Conservation (phyloP, 1,140 invertebrate species). For the Lepidurus couesii region DNA sequence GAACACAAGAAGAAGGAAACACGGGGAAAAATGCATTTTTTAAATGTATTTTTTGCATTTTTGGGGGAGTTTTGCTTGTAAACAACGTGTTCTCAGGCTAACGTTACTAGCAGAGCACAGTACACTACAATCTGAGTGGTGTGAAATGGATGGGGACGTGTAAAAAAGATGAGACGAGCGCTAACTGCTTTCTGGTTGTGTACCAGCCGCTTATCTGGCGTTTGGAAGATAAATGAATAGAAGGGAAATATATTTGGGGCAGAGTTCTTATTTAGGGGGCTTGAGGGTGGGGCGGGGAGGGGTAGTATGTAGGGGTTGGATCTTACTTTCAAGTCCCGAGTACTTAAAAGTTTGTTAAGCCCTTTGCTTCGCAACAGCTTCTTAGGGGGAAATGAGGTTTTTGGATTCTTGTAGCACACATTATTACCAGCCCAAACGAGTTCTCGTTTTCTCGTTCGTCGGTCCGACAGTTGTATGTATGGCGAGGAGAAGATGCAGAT, state of each 20-base stretch:
- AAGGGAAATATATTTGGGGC: background rate
- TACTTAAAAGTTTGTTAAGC: background rate
- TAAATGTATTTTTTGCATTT: no score
- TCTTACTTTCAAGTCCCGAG: background rate
- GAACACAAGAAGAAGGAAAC: no score
- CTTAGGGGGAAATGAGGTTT: background rate
- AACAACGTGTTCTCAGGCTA: no score
- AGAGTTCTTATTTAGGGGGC: no score
- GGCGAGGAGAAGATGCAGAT: background rate
- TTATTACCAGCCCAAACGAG: background rate
- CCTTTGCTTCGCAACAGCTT: background rate
- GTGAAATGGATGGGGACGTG: background rate
- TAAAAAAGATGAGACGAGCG: background rate
- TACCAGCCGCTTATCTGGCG: background rate
- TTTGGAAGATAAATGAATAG: background rate
- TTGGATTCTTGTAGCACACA: background rate
- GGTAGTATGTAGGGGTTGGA: background rate
- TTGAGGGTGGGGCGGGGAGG: background rate
- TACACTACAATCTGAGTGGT: background rate
- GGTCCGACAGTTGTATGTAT: background rate
- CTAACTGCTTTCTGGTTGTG: background rate
- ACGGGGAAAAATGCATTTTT: no score
- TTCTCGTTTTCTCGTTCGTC: background rate
- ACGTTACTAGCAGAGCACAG: no score
- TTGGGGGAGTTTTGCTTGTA: no score